Conservation (phyloP, 2,797 vertebrate species). For the Sphenodon punctatus region DNA sequence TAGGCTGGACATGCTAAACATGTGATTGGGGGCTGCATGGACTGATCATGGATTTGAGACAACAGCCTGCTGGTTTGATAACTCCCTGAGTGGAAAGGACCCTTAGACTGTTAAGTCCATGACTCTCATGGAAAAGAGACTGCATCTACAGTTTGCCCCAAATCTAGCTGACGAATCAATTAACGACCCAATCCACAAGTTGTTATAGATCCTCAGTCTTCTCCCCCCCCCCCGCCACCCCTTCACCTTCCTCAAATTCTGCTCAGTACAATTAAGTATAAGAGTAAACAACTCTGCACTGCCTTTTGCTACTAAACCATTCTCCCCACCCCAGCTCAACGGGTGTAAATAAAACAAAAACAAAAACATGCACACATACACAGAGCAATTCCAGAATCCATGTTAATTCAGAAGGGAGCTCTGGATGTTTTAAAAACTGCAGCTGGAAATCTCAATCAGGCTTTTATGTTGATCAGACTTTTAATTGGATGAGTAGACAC, state of each 20-base stretch:
- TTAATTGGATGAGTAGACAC: constrained; percentile 2
- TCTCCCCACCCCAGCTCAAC: background rate
- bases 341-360: background rate
- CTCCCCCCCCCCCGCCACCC: no score
- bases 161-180: no score
- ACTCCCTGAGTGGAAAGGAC: no score
- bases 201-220: background rate
- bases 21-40: no score
- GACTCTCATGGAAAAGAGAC: no score
- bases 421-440: background rate
- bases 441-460: background rate
- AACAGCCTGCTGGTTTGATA: no score
- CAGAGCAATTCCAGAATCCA: background rate
- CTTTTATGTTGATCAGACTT: background rate
- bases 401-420: background rate
- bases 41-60: no score
- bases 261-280: background rate
- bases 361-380: background rate
- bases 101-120: no score
- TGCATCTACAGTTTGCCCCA: no score
- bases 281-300: no score
- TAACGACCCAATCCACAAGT: background rate
- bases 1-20: no score
- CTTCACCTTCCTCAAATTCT: background rate
- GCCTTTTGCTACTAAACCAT: background rate